phyloP scores from a whole-genome alignment of 2,113 vertebrate genomes.

The Ctenomys sociabilis region DNA sequence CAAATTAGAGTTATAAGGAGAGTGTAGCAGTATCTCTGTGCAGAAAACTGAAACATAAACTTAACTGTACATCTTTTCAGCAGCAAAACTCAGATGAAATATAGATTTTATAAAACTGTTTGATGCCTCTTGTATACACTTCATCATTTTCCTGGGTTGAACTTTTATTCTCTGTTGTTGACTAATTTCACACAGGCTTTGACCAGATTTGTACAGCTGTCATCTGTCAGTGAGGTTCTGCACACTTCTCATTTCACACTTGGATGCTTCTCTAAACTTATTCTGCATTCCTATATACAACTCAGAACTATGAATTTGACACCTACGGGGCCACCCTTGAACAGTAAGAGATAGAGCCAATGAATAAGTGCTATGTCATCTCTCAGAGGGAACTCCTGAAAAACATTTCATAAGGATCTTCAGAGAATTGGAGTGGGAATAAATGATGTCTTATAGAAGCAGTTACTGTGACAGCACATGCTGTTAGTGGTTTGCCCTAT shows the following conservation, averaged over 20 bases:
- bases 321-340: neutral
- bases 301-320: neutral
- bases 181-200: neutral
- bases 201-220: neutral
- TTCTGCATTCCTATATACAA: neutral
- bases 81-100: conserved; percentile 1
- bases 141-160: neutral
- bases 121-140: neutral
- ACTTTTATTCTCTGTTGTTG: neutral
- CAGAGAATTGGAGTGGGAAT: neutral
- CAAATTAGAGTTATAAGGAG: neutral
- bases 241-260: neutral
- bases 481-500: neutral
- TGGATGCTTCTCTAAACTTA: neutral
- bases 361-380: neutral
- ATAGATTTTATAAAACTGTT: neutral
- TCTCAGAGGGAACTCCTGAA: neutral
- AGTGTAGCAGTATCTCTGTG: neutral
- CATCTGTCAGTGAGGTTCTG: neutral
- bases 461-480: neutral
- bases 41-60: neutral
- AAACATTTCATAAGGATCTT: neutral
- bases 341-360: neutral
- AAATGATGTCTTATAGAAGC: neutral
- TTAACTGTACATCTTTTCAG: neutral